Base-by-base conservation (phyloP, 2,113 vertebrate species). In the Sinocyclocheilus rhinocerous region DNA sequence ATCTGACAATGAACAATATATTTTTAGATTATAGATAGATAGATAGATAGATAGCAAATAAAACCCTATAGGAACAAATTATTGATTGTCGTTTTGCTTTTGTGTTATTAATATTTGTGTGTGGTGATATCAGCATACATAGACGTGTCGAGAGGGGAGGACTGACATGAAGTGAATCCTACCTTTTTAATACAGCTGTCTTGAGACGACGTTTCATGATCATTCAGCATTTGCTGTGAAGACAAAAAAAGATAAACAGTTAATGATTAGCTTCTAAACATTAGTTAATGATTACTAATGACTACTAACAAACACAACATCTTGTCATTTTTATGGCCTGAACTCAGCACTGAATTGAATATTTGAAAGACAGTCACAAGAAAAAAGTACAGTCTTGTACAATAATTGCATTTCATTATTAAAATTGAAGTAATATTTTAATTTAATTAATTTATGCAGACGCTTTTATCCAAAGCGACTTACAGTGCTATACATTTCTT, bases 151-250 rank as follows among this genome's bases (percentile, higher is more conserved):
- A 33, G 29, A 33, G 29, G 29, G 29, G 29, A 33, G 29, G 29
- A 42, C n/a, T 22, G 48, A 24, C 4, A 50, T 29, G 83, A 59
- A 81, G 15, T 3, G 2, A 67, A 65, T 50, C 81, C 92, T 97
- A 99, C 98, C 97, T 99, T 99, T 93, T 96, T 97, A 79, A 97
- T 92, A 88, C 94, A 97, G 94, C 95, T 95, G 85, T 98, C 98
- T 55, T 96, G 96, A 22, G 97, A 94, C 0, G 94, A 91, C 24
- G 94, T 93, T 65, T 98, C 98, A 0, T 95, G 93, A 91, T 98
- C 97, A 0, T 95, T 95, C 93, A 98, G 95, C 88, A 98, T 97
- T 93, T 97, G 96, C 94, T 95, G 73, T 72, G 59, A 80, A 81
- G 12, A 84, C 65, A 88, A 88, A 87, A 36, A 87, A 5, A 75